Evolutionary conservation across 2,113 vertebrate species (phyloP), one percentile per base, ranked within the genome.

Genomic region (Rhinoptilus africanus): DNA sequence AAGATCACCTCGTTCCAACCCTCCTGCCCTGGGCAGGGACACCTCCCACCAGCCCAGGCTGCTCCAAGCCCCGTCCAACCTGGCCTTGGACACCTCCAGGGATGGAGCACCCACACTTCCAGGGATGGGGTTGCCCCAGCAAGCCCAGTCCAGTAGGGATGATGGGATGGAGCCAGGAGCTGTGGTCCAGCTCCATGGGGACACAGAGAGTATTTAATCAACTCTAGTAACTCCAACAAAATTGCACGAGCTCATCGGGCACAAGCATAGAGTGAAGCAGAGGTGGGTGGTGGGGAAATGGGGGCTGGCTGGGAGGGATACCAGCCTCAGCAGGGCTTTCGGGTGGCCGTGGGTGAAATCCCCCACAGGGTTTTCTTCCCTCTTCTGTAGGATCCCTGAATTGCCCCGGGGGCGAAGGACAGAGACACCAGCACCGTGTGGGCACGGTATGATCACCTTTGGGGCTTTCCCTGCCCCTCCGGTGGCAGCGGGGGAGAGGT

Each of bases 321-420:
- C 4, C 27, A 43, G 7, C 57, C 20, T 53, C 41, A 9, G 35
- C 21, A 2, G 3, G 37, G 26, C 62, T 80, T 60, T 45, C n/a
- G 50, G 39, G 10, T 0, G 9, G 12, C 11, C 0, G 0, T 0
- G 1, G 26, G 10, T 1, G 4, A 56, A 24, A 4, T 4, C 17
- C 4, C 32, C 1, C 26, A 9, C 1, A 12, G 39, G 5, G 3
- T 63, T 93, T 83, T n/a, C 62, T 64, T 79, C 34, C 34, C 2
- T 91, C 24, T 81, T 41, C 27, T 4, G 0, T 3, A 92, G 91
- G 72, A 77, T 51, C 9, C n/a, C 68, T 3, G 68, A 23, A 24
- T 35, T 13, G 23, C 69, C 48, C 47, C 5, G 0, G 12, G 56
- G 45, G 24, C 0, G 3, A 63, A 89, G 77, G 30, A 35, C 35